Percentiles rank a stretch among this genome's conserved stretches.
These are phyloP conservation scores for Drosophila saltans DNA, from an alignment of 1,140 invertebrate genomes.

Conservation along the genomic window DNA sequence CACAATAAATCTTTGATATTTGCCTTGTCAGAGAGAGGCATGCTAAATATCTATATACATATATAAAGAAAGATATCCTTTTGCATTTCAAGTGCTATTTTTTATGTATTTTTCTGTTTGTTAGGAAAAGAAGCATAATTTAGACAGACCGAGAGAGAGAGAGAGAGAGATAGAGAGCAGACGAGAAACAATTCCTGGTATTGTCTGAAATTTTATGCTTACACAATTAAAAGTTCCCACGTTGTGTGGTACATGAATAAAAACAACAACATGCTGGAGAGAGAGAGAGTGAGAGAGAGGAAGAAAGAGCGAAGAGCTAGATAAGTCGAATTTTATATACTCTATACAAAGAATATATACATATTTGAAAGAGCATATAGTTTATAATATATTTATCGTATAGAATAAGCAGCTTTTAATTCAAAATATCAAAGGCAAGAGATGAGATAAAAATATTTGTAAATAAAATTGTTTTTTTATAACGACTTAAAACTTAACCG, in stretches of 20 bases:
- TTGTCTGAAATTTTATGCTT: conserved; percentile 47
- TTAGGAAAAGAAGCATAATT: not conserved
- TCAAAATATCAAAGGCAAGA: too few relatives aligned
- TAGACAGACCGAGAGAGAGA: not conserved
- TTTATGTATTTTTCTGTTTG: conserved; percentile 14
- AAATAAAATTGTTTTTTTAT: too few relatives aligned
- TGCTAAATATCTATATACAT: conserved; percentile 53
- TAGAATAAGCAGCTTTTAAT: too few relatives aligned
- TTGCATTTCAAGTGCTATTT: conserved; percentile 59
- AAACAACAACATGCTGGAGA: conserved; percentile 17
- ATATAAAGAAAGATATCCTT: conserved; percentile 40
- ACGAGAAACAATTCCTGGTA: conserved; percentile 57
- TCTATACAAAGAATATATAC: not conserved
- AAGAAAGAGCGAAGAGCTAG: not conserved
- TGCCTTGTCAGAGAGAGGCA: conserved; percentile 57
- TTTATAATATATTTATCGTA: too few relatives aligned
- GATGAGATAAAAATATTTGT: too few relatives aligned
- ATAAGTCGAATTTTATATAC: not conserved
- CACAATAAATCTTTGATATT: conserved; percentile 75
- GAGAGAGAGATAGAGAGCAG: conserved; percentile 11
- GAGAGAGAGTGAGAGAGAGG: not conserved
- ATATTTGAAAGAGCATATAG: too few relatives aligned
- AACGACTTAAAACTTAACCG: too few relatives aligned
- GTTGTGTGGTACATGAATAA: conserved; percentile 68
- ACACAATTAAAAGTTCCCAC: conserved; percentile 79